Evolutionary conservation across 2,888 invertebrate genomes (phyloP).

Genomic region (Drosophila fulvimacula): DNA sequence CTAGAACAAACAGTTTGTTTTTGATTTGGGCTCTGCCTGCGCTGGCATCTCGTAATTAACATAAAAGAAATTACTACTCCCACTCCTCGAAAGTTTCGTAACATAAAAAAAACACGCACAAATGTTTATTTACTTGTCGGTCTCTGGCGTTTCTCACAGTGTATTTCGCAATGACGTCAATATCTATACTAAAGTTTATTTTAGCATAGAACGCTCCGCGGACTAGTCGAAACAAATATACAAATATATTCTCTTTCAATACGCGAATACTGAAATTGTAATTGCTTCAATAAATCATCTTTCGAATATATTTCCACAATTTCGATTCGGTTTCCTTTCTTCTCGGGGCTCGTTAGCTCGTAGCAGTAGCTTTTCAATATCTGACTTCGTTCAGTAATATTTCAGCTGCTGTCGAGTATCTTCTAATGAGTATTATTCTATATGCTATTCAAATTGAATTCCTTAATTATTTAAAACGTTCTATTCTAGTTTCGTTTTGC

Average conservation of each 20-base stretch:
- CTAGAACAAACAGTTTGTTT: conserved; percentile 47
- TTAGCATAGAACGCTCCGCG: conserved; percentile 32
- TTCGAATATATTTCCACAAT: not conserved
- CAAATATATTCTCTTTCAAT: conserved; percentile 7
- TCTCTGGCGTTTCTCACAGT: conserved; percentile 61
- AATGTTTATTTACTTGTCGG: conserved; percentile 61
- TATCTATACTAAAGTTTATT: conserved; percentile 48
- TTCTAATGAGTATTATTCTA: conserved; percentile 21
- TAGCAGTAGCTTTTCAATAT: too few relatives aligned
- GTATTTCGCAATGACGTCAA: conserved; percentile 73
- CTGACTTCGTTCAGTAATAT: conserved; percentile 18
- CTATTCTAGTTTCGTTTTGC: conserved; percentile 58
- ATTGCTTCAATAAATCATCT: conserved; percentile 32
- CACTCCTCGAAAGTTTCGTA: conserved; percentile 60
- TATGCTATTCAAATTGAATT: conserved; percentile 39
- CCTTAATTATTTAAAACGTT: conserved; percentile 41
- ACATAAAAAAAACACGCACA: conserved; percentile 28
- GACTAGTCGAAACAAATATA: conserved; percentile 6
- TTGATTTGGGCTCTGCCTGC: conserved; percentile 20
- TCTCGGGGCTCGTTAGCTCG: conserved; percentile 11
- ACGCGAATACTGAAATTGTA: conserved; percentile 6
- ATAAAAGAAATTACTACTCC: conserved; percentile 44
- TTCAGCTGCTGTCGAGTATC: conserved; percentile 37
- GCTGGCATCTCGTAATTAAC: conserved; percentile 50
- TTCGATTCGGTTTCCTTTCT: not conserved